Evolutionary conservation across 1,140 invertebrate genomes (phyloP), one percentile per base, ranked within the genome.

Genomic region (Apis florea): DNA sequence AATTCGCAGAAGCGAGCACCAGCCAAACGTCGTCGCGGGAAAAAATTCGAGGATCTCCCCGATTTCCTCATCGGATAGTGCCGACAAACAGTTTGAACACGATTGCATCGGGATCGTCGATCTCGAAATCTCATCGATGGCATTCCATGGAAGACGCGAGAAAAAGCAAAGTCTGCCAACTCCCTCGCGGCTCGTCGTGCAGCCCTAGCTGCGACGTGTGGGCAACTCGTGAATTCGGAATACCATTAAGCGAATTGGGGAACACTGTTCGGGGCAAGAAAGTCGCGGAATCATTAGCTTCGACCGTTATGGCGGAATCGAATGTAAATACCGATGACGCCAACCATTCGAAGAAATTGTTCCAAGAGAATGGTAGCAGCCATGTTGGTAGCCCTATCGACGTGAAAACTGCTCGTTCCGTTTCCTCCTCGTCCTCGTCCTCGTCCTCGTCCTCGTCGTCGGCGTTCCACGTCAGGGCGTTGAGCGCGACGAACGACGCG

Each of bases 21-120:
- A 93, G 90, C 73, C 90, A 92, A 47, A 86, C 86, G 17, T 93
- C 91, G 2, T 93, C 92, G n/a, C 88, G 90, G 15, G 93, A 93
- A 59, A 93, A 90, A 49, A 91, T 91, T 49, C 91, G 92, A 0
- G 96, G 96, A 2, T 96, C 96, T 0, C 96, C 96, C 0, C 93
- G 96, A 54, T 96, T 96, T 89, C 96, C 96, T 1, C 96, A 96
- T 89, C 95, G 95, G 70, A 96, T 96, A 84, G 93, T 96, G 19
- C 96, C 96, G 24, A 95, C 95, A 0, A 94, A 95, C 47, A 96
- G 96, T 85, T 90, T 96, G 13, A 94, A 94, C 9, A 94, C 95
- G 9, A 90, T 93, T 58, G 82, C 91, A 1, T 70, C 85, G 6
- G 72, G 80, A 5, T 70, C 87, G 0, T 83, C 88, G 26, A 74